Conservation (phyloP, 2,797 vertebrate species). For the Hephaestus fuliginosus region DNA sequence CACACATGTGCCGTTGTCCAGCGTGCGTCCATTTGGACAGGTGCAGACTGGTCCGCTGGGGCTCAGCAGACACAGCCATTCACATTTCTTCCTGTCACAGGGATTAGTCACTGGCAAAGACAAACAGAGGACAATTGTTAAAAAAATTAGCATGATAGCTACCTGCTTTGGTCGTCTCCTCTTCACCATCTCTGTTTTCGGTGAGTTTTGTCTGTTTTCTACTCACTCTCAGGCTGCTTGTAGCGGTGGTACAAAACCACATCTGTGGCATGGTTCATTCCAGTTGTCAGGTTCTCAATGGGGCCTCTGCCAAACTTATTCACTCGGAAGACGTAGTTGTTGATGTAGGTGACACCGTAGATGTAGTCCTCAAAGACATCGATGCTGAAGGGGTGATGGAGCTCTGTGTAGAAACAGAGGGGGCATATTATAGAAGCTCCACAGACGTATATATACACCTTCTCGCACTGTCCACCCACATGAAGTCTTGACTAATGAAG, state of each 20-base stretch:
- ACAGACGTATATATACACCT: not conserved
- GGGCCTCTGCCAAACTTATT: constrained; percentile 94
- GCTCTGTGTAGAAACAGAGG: constrained; percentile 81
- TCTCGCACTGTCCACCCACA: not conserved
- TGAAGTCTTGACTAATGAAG: not conserved
- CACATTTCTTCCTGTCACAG: constrained; percentile 97
- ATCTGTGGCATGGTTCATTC: constrained; percentile 95
- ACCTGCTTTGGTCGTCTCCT: not conserved
- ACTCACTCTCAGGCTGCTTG: constrained; percentile 95
- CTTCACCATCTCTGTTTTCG: not conserved
- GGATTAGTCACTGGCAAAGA: constrained; percentile 91
- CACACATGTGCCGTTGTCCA: constrained; percentile 95
- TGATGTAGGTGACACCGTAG: constrained; percentile 95
- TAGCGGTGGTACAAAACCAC: constrained; percentile 93
- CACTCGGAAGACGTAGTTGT: constrained; percentile 95
- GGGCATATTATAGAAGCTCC: not conserved
- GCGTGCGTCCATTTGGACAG: constrained; percentile 92
- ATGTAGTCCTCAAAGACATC: constrained; percentile 98
- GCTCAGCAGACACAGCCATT: constrained; percentile 96
- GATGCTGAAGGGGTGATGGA: constrained; percentile 95
- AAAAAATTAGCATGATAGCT: not conserved
- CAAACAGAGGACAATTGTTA: not conserved
- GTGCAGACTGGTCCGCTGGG: constrained; percentile 96
- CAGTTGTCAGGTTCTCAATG: constrained; percentile 91
- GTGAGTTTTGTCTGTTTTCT: not conserved